Evolutionary conservation across 2,113 vertebrate genomes (phyloP).

Genomic region (Entomyzon cyanotis): DNA sequence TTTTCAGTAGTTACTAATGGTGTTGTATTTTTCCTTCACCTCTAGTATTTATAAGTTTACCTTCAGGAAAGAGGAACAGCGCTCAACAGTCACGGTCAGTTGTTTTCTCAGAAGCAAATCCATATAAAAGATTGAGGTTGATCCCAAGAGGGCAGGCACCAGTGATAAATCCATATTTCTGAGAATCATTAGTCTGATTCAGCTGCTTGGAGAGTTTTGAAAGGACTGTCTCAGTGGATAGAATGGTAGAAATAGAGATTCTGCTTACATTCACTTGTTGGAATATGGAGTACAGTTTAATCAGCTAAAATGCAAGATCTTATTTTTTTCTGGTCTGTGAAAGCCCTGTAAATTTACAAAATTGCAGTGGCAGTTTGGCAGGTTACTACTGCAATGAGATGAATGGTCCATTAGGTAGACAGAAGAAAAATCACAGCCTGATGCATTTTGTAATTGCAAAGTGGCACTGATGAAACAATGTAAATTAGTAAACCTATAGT

Average conservation of each 20-base stretch:
- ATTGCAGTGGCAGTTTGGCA: background rate
- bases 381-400: background rate
- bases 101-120: background rate
- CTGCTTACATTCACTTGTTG: background rate
- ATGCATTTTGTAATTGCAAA: background rate
- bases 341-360: background rate
- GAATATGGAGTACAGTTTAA: background rate
- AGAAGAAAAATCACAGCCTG: background rate
- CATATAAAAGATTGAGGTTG: background rate
- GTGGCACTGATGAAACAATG: background rate
- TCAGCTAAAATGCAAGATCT: constrained; percentile 5
- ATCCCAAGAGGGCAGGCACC: background rate
- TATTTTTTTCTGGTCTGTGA: background rate
- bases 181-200: background rate
- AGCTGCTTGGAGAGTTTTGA: background rate
- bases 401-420: background rate
- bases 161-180: background rate
- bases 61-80: background rate
- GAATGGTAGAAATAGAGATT: background rate
- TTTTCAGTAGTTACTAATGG: background rate
- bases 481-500: background rate
- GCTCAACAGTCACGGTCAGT: rapidly evolving
- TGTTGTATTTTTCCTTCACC: background rate
- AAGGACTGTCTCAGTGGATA: background rate
- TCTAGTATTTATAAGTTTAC: background rate